Percentiles rank a stretch among this genome's conserved stretches.
phyloP scores from a whole-genome alignment of 1,140 invertebrate species.

The Psix sp. region DNA sequence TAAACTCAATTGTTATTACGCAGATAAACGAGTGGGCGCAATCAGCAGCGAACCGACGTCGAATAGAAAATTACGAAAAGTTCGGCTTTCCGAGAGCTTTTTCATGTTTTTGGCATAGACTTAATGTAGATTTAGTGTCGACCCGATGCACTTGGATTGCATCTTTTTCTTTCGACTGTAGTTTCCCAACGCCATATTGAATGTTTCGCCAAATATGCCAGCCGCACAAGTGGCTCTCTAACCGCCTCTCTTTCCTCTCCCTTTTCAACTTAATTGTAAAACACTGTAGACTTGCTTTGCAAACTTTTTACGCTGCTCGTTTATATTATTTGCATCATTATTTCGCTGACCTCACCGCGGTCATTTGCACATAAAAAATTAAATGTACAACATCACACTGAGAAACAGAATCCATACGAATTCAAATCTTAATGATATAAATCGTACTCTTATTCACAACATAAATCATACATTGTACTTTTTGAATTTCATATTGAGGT shows the following conservation, averaged over 20 bases:
- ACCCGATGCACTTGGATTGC: conserved; percentile 58
- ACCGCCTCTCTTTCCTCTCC: background rate
- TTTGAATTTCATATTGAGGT: too few relatives aligned
- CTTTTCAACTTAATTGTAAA: conserved; percentile 41
- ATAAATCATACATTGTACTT: too few relatives aligned
- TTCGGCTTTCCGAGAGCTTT: conserved; percentile 63
- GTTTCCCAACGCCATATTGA: conserved; percentile 55
- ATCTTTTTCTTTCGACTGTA: conserved; percentile 60
- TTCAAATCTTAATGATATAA: too few relatives aligned
- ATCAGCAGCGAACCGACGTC: conserved; percentile 33
- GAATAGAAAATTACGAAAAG: conserved; percentile 47
- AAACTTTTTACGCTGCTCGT: conserved; percentile 33
- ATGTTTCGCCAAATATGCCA: conserved; percentile 55
- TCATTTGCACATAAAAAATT: too few relatives aligned
- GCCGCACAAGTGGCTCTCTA: conserved; percentile 33
- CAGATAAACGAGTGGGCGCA: conserved; percentile 26
- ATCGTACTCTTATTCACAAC: too few relatives aligned
- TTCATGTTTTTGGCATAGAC: conserved; percentile 62
- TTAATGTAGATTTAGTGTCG: conserved; percentile 71
- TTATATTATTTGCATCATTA: conserved; percentile 7
- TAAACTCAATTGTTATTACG: conserved; percentile 35
- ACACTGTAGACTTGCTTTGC: conserved; percentile 29
- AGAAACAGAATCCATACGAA: too few relatives aligned
- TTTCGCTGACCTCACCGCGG: background rate
- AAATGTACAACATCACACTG: too few relatives aligned